A percentile compares a stretch with the other conserved stretches of the same genome.
Conservation (phyloP, 2,797 vertebrate genomes). For the Neosilurus mollespiculum region DNA sequence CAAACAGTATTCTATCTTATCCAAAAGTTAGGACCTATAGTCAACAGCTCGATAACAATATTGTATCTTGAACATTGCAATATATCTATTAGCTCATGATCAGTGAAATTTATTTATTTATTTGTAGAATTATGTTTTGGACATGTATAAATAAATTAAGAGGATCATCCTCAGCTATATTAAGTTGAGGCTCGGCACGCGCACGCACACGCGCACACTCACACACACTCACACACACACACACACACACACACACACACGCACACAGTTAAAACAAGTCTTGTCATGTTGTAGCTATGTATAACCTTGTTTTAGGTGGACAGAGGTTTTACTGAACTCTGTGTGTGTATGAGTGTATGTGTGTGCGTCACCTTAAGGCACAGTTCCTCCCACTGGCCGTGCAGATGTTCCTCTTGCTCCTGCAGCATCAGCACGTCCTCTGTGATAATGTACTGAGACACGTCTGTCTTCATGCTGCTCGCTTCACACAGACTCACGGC, state of each 20-base stretch:
- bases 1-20: neutral
- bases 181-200: neutral
- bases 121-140: no score
- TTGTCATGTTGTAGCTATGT: neutral
- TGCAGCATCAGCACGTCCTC: conserved; percentile 82
- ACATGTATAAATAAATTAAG: no score
- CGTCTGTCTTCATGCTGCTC: conserved; percentile 79
- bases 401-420: conserved; percentile 84
- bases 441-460: conserved; percentile 80
- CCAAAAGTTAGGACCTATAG: neutral
- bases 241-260: neutral
- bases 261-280: neutral
- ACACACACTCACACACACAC: neutral
- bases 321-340: neutral
- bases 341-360: neutral
- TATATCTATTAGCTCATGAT: no score
- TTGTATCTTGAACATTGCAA: neutral
- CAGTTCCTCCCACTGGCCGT: conserved; percentile 91
- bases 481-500: conserved; percentile 79
- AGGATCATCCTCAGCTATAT: neutral
- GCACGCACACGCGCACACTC: neutral
- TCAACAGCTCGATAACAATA: neutral
- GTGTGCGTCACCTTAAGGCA: conserved; percentile 77
- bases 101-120: no score
- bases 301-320: no score